Percentiles rank a stretch among this genome's conserved stretches.
Conservation (phyloP, 2,113 vertebrate species). For the Podiceps cristatus region DNA sequence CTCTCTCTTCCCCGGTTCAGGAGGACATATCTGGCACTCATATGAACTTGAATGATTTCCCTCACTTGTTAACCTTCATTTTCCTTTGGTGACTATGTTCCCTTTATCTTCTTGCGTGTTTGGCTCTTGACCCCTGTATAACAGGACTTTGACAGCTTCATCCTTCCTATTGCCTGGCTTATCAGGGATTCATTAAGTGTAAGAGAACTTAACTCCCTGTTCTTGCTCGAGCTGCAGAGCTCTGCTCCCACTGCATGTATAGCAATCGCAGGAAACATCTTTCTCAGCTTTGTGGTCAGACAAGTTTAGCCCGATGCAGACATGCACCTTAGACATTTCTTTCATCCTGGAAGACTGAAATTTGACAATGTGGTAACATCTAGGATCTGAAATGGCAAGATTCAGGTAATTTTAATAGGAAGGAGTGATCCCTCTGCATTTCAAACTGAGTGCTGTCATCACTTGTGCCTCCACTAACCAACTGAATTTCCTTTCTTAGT, state of each 20-base stretch:
- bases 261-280: neutral
- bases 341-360: neutral
- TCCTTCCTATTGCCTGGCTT: neutral
- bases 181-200: neutral
- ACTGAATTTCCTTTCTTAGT: neutral
- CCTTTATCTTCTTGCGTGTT: neutral
- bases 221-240: neutral
- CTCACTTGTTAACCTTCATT: neutral
- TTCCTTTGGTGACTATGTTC: neutral
- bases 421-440: neutral
- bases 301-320: neutral
- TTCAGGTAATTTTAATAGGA: neutral
- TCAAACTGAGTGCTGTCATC: neutral
- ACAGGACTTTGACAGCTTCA: neutral
- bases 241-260: rapidly evolving
- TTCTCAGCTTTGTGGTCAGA: neutral
- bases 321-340: neutral
- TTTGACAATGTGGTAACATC: neutral
- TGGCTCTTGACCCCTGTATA: neutral
- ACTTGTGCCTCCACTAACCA: neutral
- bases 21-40: neutral
- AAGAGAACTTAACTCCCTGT: neutral
- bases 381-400: neutral
- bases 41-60: neutral
- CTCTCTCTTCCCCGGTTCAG: neutral